A percentile compares a stretch with the other conserved stretches of the same genome.
phyloP scores from a whole-genome alignment of 2,113 vertebrate species.

The Cyanoderma ruficeps region DNA sequence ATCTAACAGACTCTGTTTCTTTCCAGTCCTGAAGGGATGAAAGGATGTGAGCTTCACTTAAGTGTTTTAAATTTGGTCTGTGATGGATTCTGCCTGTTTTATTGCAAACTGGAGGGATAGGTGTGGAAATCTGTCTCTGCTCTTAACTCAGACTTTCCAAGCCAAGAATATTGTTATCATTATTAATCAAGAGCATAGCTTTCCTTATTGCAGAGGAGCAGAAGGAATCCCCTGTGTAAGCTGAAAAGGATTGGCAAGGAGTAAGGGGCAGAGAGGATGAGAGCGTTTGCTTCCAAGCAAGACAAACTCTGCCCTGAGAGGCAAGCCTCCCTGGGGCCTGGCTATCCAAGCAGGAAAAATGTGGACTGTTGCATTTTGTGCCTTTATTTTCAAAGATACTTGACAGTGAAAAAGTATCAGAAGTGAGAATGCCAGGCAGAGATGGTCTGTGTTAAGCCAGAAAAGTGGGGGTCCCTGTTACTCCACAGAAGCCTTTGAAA shows the following conservation, averaged over 20 bases:
- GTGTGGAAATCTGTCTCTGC: background rate
- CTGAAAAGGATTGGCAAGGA: background rate
- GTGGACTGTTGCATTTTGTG: background rate
- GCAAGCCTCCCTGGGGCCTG: constrained; percentile 5
- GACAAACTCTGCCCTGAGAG: background rate
- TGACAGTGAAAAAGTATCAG: background rate
- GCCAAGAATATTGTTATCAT: background rate
- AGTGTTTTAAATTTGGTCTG: constrained; percentile 34
- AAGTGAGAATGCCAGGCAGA: background rate
- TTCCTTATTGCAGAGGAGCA: background rate
- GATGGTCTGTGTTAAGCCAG: background rate
- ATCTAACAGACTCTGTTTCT: constrained; percentile 55
- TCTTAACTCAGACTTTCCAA: background rate
- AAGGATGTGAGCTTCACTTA: constrained; percentile 71
- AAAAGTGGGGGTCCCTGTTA: background rate
- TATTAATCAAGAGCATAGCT: constrained; percentile 8
- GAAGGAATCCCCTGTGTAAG: background rate
- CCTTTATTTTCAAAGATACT: background rate
- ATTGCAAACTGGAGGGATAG: background rate
- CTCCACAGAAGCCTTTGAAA: background rate
- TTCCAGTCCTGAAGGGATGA: constrained; percentile 69
- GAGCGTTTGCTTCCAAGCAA: background rate
- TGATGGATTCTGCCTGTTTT: constrained; percentile 47
- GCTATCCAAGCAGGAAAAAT: constrained; percentile 5
- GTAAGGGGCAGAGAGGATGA: background rate